Base-by-base conservation (phyloP, 1,140 invertebrate genomes). In the Nilaparvata lugens region DNA sequence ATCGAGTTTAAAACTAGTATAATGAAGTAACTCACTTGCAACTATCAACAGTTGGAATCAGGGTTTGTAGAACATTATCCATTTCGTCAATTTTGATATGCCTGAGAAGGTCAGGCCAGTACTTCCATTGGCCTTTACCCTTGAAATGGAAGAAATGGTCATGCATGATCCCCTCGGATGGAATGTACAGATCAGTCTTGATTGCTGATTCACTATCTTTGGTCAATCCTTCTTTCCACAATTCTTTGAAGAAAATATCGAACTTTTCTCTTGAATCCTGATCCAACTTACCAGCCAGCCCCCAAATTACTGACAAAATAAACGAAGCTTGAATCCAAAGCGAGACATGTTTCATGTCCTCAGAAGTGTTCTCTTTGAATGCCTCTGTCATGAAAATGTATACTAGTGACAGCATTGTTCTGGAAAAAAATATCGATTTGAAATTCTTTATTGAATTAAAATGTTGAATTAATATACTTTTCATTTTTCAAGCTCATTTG, bases 21-120 rank as follows among this genome's bases (percentile, higher is more conserved):
- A 11, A 35, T 35, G 7, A 11, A 9, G 1, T 56, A 19, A 78
- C 75, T 67, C 85, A 93, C 72, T 91, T 91, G 38, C 88, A 79
- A 0, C 89, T 89, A 67, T 97, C 93, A 14, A 89, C 75, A 0
- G 93, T 95, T 0, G 91, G 90, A 48, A 96, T 81, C 52, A 93
- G 79, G 62, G 86, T 84, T 72, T 89, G 84, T 28, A 86, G 78
- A 60, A 93, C 83, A 67, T 83, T 83, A 11, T 81, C 79, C 48
- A 79, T 79, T 67, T 86, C 84, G 55, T 79, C 72, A 1, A 84
- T 68, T 66, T 79, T 79, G 52, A 79, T 75, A 35, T 72, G 69
- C 70, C 79, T 84, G 1, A 84, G 79, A 52, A 81, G 63, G 59
- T 91, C 88, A 0, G 78, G 77, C 79, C 83, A 90, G 55, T 78